Evolutionary conservation across 2,888 invertebrate species (phyloP).

Genomic region (Heteromurus nitidus): DNA sequence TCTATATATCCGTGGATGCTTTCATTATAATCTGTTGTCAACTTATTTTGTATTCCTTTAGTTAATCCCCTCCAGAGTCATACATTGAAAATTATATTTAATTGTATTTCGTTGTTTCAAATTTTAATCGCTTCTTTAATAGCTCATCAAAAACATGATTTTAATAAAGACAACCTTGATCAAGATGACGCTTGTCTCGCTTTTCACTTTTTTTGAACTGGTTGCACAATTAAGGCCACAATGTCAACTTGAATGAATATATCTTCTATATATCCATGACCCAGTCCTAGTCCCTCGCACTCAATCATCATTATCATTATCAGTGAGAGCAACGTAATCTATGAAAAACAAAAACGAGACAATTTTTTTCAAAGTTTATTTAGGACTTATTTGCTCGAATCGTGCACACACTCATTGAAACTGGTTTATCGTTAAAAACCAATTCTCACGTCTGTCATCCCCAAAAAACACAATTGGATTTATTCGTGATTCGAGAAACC

Average conservation of each 20-base stretch:
- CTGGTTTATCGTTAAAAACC: slow-evolving; percentile 34
- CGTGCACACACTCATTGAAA: slow-evolving; percentile 15
- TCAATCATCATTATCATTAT: slow-evolving; percentile 15
- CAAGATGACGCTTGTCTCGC: neutral
- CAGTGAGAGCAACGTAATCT: slow-evolving; percentile 49
- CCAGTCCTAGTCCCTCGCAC: slow-evolving; percentile 47
- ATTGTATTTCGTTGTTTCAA: neutral
- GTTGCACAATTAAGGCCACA: slow-evolving; percentile 42
- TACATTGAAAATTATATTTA: neutral
- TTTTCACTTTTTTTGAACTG: slow-evolving; percentile 42
- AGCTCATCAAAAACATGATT: slow-evolving; percentile 19
- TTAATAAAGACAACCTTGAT: slow-evolving; percentile 1
- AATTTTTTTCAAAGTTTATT: slow-evolving; percentile 9
- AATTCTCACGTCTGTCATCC: slow-evolving; percentile 16
- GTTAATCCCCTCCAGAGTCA: too few species aligned
- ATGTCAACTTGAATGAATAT: slow-evolving; percentile 4
- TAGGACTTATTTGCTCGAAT: slow-evolving; percentile 6
- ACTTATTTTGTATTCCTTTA: too few species aligned
- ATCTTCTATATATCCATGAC: slow-evolving; percentile 38
- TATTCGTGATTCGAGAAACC: neutral
- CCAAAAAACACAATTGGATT: too few species aligned
- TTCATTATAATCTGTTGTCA: too few species aligned
- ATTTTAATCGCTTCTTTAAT: slow-evolving; percentile 10
- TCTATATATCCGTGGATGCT: too few species aligned
- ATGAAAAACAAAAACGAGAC: neutral